Conservation (phyloP, 2,888 invertebrate genomes). For the Cheilosia vernalis region DNA sequence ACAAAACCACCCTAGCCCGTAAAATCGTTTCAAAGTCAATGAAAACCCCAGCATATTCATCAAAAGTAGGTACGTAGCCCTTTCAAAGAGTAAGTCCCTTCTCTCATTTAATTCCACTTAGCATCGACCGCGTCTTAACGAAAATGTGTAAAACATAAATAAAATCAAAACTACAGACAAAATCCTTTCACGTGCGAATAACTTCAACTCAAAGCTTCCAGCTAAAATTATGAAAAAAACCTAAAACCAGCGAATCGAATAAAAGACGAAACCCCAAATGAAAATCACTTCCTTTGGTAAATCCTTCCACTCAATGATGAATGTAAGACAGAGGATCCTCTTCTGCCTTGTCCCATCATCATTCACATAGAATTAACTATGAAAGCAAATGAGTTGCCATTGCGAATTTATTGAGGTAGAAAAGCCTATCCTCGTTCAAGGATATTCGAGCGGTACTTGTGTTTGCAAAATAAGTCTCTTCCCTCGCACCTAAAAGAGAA, state of each 20-base stretch:
- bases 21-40: no score
- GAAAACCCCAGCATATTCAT: no score
- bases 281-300: conserved; percentile 65
- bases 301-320: conserved; percentile 54
- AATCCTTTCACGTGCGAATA: conserved; percentile 52
- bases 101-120: no score
- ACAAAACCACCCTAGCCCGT: no score
- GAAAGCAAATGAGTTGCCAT: conserved; percentile 70
- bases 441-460: conserved; percentile 44
- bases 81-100: no score
- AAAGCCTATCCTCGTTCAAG: conserved; percentile 61
- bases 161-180: conserved; percentile 37
- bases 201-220: conserved; percentile 48
- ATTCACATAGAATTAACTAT: conserved; percentile 55
- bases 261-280: conserved; percentile 34
- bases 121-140: not conserved
- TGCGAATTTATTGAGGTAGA: conserved; percentile 67
- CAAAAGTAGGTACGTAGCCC: no score
- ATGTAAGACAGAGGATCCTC: conserved; percentile 12
- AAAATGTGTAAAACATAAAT: conserved; percentile 32
- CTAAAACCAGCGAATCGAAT: not conserved
- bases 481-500: conserved; percentile 24
- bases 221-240: not conserved
- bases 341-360: conserved; percentile 33
- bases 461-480: conserved; percentile 55